Evolutionary conservation across 2,113 vertebrate species (phyloP), one percentile per base, ranked within the genome.

Genomic region (Cygnus buccinator): DNA sequence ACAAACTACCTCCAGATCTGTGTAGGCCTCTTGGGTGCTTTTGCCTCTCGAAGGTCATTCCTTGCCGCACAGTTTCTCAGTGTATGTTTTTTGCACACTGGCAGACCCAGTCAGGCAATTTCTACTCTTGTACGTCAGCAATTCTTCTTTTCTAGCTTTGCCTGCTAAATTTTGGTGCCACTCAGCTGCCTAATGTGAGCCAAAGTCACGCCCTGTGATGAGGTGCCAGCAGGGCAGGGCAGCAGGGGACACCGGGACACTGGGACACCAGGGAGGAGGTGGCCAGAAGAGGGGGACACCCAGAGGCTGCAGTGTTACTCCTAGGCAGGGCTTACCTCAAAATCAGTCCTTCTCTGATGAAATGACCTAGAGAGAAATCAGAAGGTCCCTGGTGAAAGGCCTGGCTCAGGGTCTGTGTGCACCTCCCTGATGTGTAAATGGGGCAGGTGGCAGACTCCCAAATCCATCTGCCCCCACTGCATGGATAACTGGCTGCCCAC

Each of bases 11-110:
- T 2, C 0, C 50, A 54, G 39, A 55, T 29, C 44, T 33, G 17
- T 39, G 59, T 35, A 71, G 35, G 31, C 7, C 3, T 2, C 25
- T 2, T 2, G n/a, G 0, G 17, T 11, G 5, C 11, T 28, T 90
- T 84, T 58, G 21, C 35, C 65, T 71, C 73, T 39, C 37, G 33
- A 25, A 54, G 35, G 6, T 19, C 5, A 4, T n/a, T 37, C 18
- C 84, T 54, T 81, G 39, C 63, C 50, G 14, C 2, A 6, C 20
- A 18, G 15, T 22, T 52, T 66, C 33, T 35, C 33, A 87, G 26
- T 10, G 57, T 13, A 26, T 9, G 3, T 8, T 87, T 82, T 55
- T 71, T 52, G 65, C 33, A 29, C 68, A 37, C 23, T 57, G 26
- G 35, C 19, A 67, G 35, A 70, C 2, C 7, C 18, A 21, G 7